Evolutionary conservation across 1,140 invertebrate genomes (phyloP).

Genomic region (Hormaphis cornu): DNA sequence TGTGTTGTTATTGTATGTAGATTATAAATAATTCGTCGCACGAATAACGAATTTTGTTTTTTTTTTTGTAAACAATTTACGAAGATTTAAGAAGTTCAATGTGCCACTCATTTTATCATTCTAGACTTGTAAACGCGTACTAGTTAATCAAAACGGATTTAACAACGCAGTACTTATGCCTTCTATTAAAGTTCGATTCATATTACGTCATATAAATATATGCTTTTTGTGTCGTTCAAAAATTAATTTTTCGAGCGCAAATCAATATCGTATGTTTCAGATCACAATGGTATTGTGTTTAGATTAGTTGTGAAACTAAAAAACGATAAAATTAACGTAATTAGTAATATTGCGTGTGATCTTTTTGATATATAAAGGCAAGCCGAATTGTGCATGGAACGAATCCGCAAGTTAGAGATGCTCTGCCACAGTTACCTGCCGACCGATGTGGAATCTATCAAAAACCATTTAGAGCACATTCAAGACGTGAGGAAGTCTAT

Average conservation of each 20-base stretch:
- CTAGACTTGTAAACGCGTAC: too few species aligned
- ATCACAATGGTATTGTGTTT: background rate
- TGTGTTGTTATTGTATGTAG: too few species aligned
- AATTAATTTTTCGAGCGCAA: background rate
- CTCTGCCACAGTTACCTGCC: slow-evolving; percentile 56
- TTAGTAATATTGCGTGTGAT: background rate
- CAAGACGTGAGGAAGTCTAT: slow-evolving; percentile 57
- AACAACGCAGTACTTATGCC: too few species aligned
- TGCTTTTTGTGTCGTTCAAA: too few species aligned
- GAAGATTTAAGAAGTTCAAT: too few species aligned
- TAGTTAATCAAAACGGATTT: too few species aligned
- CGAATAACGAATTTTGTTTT: too few species aligned
- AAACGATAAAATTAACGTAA: background rate
- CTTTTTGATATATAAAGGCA: slow-evolving; percentile 45
- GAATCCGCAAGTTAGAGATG: slow-evolving; percentile 58
- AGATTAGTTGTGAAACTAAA: background rate
- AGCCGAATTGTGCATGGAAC: slow-evolving; percentile 57
- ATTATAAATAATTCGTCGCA: too few species aligned
- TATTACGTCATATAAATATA: too few species aligned
- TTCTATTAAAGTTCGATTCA: too few species aligned
- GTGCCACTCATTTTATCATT: too few species aligned
- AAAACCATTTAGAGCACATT: slow-evolving; percentile 53
- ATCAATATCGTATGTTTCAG: background rate
- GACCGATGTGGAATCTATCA: slow-evolving; percentile 57
- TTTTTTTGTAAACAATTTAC: too few species aligned